These are phyloP conservation scores for Solea senegalensis DNA, from an alignment of 2,113 vertebrate genomes.

Conservation along the genomic window DNA sequence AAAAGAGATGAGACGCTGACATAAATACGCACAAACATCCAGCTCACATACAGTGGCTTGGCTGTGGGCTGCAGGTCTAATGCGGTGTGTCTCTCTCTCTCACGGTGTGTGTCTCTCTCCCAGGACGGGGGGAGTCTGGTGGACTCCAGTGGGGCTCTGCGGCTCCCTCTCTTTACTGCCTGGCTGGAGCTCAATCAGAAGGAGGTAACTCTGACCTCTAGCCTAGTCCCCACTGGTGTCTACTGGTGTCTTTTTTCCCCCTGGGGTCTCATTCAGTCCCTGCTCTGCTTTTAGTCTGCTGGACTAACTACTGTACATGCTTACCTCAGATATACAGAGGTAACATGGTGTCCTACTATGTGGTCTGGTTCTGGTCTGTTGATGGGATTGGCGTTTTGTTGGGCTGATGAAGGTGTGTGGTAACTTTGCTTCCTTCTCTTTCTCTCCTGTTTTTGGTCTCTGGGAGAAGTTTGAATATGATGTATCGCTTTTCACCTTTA, in stretches of 20 bases:
- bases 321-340: slow-evolving; percentile 21
- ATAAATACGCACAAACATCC: slow-evolving; percentile 3
- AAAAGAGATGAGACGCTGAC: background rate
- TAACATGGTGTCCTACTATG: slow-evolving; percentile 23
- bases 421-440: slow-evolving; percentile 13
- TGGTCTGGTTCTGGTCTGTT: slow-evolving; percentile 18
- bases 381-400: slow-evolving; percentile 19
- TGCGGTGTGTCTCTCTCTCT: slow-evolving; percentile 66
- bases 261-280: slow-evolving; percentile 41
- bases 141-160: slow-evolving; percentile 82
- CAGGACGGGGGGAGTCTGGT: slow-evolving; percentile 85
- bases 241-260: background rate
- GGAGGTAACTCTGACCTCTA: slow-evolving; percentile 82
- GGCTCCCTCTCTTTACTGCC: slow-evolving; percentile 83
- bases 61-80: slow-evolving; percentile 62
- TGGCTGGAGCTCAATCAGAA: slow-evolving; percentile 86
- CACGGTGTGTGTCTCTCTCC: slow-evolving; percentile 79
- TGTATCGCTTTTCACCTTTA: too few species aligned
- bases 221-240: slow-evolving; percentile 68
- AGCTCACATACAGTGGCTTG: slow-evolving; percentile 24
- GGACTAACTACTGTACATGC: slow-evolving; percentile 35
- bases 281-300: slow-evolving; percentile 41
- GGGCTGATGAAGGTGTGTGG: slow-evolving; percentile 10
- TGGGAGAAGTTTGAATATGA: background rate
- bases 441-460: background rate